A percentile compares a stretch with the other conserved stretches of the same genome.
Conservation (phyloP, 1,140 invertebrate species). For the Ooceraea biroi region DNA sequence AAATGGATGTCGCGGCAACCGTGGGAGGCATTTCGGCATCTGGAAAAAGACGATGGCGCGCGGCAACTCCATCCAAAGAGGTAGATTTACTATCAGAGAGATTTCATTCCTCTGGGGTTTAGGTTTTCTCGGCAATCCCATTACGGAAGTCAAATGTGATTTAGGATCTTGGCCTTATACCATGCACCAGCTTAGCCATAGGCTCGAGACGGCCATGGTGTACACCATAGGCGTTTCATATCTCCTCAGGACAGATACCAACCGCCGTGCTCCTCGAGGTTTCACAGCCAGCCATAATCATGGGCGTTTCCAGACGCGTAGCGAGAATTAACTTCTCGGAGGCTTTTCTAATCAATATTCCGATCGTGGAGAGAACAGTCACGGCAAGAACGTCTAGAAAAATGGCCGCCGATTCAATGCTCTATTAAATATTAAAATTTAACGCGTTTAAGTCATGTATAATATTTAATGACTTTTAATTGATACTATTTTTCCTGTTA, state of each 20-base stretch:
- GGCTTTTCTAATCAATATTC: slow-evolving; percentile 58
- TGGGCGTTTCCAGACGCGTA: slow-evolving; percentile 74
- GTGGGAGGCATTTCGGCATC: slow-evolving; percentile 65
- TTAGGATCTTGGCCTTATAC: slow-evolving; percentile 81
- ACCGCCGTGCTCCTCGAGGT: slow-evolving; percentile 56
- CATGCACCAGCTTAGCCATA: slow-evolving; percentile 55
- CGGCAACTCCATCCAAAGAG: slow-evolving; percentile 56
- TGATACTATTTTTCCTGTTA: background rate
- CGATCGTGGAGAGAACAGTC: slow-evolving; percentile 2
- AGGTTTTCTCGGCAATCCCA: slow-evolving; percentile 79
- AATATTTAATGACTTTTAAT: background rate
- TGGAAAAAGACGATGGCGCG: slow-evolving; percentile 43
- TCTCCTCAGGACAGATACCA: slow-evolving; percentile 73
- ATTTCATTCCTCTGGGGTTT: slow-evolving; percentile 77
- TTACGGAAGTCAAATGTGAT: slow-evolving; percentile 84
- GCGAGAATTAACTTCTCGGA: slow-evolving; percentile 70
- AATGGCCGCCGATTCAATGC: slow-evolving; percentile 54
- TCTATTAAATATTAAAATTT: background rate
- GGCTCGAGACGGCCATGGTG: slow-evolving; percentile 63
- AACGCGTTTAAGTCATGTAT: background rate
- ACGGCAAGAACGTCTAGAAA: slow-evolving; percentile 48
- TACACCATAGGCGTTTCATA: slow-evolving; percentile 78
- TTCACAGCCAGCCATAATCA: slow-evolving; percentile 56
- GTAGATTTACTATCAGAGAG: slow-evolving; percentile 79
- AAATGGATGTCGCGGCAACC: slow-evolving; percentile 47